A percentile compares a stretch with the other conserved stretches of the same genome.
Conservation (phyloP, 2,888 invertebrate species). For the Cremastobaeus sp. region DNA sequence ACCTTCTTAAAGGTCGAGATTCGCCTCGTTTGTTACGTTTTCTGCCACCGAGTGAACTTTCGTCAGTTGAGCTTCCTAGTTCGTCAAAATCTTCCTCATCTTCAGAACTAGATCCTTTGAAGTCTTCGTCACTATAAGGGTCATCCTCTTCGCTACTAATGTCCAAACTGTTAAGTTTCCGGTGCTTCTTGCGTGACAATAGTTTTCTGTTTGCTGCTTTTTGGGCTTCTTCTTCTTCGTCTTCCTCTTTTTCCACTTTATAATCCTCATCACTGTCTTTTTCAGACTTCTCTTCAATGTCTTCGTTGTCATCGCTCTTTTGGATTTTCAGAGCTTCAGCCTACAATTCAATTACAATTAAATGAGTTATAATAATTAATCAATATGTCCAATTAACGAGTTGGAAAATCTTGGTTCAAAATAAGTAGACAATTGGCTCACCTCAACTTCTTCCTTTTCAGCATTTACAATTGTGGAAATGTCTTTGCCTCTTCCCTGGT, state of each 20-base stretch:
- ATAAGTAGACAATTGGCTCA: conserved; percentile 37
- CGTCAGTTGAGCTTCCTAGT: conserved; percentile 80
- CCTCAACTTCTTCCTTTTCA: conserved; percentile 83
- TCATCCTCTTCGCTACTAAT: conserved; percentile 90
- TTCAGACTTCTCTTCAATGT: conserved; percentile 68
- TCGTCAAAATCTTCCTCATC: conserved; percentile 81
- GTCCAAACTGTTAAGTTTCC: conserved; percentile 89
- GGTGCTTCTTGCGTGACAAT: conserved; percentile 81
- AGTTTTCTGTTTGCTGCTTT: conserved; percentile 72
- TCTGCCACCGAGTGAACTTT: conserved; percentile 79
- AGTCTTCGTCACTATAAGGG: conserved; percentile 92
- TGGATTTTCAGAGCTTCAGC: conserved; percentile 68
- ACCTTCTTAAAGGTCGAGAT: conserved; percentile 79
- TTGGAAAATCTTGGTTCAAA: no score
- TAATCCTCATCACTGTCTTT: conserved; percentile 76
- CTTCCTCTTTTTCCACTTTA: conserved; percentile 74
- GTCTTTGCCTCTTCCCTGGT: conserved; percentile 92
- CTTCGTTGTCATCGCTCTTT: conserved; percentile 79
- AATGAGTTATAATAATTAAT: neutral
- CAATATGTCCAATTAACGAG: no score
- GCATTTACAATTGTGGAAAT: conserved; percentile 91
- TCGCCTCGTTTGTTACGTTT: conserved; percentile 79
- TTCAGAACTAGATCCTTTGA: conserved; percentile 87
- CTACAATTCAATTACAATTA: neutral
- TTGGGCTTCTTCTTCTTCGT: conserved; percentile 69